These are phyloP conservation scores for Galagoides demidoff DNA, from an alignment of 2,797 vertebrate genomes.

Conservation along the genomic window DNA sequence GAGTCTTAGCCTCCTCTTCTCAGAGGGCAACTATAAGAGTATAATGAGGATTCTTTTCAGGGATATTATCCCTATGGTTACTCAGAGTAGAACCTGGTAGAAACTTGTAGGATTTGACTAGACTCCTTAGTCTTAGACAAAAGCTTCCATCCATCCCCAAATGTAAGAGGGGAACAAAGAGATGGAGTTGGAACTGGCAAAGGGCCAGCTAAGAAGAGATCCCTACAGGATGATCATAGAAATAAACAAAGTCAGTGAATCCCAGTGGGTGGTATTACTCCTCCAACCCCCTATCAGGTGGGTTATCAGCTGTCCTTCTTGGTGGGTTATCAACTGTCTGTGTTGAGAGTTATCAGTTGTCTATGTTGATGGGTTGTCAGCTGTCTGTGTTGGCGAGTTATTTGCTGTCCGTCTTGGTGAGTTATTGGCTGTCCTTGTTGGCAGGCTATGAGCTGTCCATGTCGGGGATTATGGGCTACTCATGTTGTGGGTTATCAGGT, in stretches of 20 bases:
- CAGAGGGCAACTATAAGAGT: not conserved
- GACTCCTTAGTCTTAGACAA: no score
- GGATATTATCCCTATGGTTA: not conserved
- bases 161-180: rapidly evolving
- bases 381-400: no score
- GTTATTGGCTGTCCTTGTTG: no score
- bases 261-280: not conserved
- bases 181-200: rapidly evolving
- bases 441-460: no score
- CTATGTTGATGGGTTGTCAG: no score
- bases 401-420: no score
- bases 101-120: not conserved
- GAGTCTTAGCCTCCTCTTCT: not conserved
- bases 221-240: not conserved
- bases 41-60: not conserved
- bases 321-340: no score
- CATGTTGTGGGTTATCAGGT: no score
- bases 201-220: rapidly evolving
- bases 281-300: rapidly evolving
- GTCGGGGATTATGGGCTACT: no score
- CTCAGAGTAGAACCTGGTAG: not conserved
- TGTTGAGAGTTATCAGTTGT: no score
- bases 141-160: no score
- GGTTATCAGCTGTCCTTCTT: not conserved
- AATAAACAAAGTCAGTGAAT: not conserved